Evolutionary conservation across 2,888 invertebrate genomes (phyloP), one percentile per base, ranked within the genome.

Genomic region (Mallateleia sp.): DNA sequence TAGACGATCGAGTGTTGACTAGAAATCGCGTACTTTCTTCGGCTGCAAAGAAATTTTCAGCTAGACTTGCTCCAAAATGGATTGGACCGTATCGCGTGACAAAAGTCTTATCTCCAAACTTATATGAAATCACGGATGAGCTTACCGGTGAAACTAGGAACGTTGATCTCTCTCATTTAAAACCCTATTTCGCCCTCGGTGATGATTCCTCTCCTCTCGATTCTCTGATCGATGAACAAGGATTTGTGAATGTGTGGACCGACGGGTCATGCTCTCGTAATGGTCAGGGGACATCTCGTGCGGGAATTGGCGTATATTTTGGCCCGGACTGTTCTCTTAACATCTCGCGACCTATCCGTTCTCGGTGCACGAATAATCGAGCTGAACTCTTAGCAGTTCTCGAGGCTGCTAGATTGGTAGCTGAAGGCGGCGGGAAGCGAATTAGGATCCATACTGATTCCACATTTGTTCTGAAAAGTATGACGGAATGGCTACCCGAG

Each of bases 391-490:
- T 52, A 9, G 66, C 66, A 1, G 66, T 50, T 0, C 6, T 47
- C 22, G 66, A 45, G 45, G 66, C 66, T 1, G 45, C n/a, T 2
- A 24, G 24, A 28, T 6, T 28, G 8, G 28, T 28, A n/a, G n/a
- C n/a, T 8, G 5, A 8, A 8, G 64, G 15, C 3, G 15, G n/a
- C 2, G 24, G 1, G 20, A n/a, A 28, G 18, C 7, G 15, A 22
- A 15, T 69, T 15, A 32, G 67, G 6, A 34, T 69, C 0, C 67
- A 69, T 18, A 69, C 72, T 5, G 72, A 58, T 15, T 72, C 72
- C 28, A n/a, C 22, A 0, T 45, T 72, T 9, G 58, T 72, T 0
- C 4, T 45, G 1, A 24, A 32, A 4, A 14, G 45, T 2, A 34
- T 60, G 58, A 72, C 72, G 1, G 25, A 72, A 14, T 58, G 45